phyloP scores from a whole-genome alignment of 2,888 invertebrate species.

The Mystacides longicornis region DNA sequence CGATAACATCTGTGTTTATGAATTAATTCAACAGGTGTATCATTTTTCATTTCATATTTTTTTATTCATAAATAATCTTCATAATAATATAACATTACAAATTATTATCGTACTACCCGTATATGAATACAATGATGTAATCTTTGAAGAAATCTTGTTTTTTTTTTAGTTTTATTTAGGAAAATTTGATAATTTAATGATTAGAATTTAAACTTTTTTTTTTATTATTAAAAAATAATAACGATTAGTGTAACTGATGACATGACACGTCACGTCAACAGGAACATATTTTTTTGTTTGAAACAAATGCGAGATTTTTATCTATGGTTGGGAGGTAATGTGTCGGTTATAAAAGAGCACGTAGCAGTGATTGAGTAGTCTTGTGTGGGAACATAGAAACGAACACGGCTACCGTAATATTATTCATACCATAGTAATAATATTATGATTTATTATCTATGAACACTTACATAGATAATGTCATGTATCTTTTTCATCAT shows the following conservation, averaged over 20 bases:
- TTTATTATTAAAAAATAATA: not conserved
- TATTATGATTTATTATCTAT: not conserved
- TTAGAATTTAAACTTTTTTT: not conserved
- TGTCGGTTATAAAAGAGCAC: too few species aligned
- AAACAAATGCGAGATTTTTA: not conserved
- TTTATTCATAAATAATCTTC: not conserved
- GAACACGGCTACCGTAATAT: not conserved
- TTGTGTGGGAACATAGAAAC: not conserved
- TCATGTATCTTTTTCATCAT: not conserved
- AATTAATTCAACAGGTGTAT: conserved; percentile 23
- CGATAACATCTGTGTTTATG: conserved; percentile 20
- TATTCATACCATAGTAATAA: too few species aligned
- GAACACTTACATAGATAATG: not conserved
- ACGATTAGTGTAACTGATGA: conserved; percentile 10
- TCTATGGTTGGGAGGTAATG: too few species aligned
- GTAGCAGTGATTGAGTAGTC: not conserved
- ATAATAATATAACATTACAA: not conserved
- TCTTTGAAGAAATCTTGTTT: not conserved
- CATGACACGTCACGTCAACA: conserved; percentile 15
- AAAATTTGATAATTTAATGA: conserved; percentile 3
- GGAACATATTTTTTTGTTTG: not conserved
- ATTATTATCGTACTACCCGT: too few species aligned
- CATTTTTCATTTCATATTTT: conserved; percentile 3
- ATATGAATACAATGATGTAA: too few species aligned
- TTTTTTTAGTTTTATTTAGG: not conserved